Evolutionary conservation across 2,797 vertebrate genomes (phyloP).

Genomic region (Taeniopygia guttata): DNA sequence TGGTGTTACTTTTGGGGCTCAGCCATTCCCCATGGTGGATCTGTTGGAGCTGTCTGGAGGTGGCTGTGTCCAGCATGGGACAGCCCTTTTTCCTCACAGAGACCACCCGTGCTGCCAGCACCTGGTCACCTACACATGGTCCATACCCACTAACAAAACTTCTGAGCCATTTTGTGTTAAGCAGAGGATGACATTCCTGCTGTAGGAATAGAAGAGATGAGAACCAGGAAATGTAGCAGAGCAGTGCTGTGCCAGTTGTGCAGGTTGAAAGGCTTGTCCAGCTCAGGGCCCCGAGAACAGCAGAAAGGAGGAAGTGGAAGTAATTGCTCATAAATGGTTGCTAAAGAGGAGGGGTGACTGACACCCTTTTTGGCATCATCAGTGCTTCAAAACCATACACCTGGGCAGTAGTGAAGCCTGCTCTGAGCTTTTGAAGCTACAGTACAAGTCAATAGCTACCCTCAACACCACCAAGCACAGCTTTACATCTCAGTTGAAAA

Average conservation of each 20-base stretch:
- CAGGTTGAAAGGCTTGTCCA: not conserved
- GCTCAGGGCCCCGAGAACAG: not conserved
- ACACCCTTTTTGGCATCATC: not conserved
- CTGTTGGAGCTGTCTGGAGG: not conserved
- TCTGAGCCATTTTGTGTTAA: not conserved
- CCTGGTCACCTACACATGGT: not conserved
- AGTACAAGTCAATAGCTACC: not conserved
- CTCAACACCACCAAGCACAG: not conserved
- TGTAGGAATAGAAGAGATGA: not conserved
- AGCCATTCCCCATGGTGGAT: not conserved
- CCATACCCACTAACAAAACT: not conserved
- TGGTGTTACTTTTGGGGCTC: rapidly evolving
- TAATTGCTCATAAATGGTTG: not conserved
- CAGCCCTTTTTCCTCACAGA: not conserved
- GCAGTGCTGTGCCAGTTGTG: not conserved
- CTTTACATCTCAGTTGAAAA: not conserved
- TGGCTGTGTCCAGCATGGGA: rapidly evolving
- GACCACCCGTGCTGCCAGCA: not conserved
- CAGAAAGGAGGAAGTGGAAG: not conserved
- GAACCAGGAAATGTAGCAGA: not conserved
- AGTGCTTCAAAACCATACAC: rapidly evolving
- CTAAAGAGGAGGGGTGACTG: not conserved
- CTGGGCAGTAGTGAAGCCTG: not conserved
- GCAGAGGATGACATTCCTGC: not conserved
- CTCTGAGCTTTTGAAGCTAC: not conserved